Evolutionary conservation across 2,888 invertebrate genomes (phyloP), one percentile per base, ranked within the genome.

Genomic region (Schrankia costaestrigalis): DNA sequence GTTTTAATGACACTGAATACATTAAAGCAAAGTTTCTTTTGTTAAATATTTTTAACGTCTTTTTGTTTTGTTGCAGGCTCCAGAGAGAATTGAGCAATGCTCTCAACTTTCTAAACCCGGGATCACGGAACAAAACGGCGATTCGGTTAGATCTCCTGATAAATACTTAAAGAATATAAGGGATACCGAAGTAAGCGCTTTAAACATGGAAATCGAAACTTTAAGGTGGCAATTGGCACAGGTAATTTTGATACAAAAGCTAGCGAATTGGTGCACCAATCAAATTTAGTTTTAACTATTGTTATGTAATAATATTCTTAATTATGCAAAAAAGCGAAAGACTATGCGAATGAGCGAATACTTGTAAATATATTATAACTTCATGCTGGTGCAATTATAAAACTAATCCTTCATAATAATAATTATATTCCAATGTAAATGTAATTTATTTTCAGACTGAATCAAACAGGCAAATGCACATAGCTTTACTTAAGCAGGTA

Each of bases 211-310:
- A 69, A 90, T 93, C 26, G 91, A 92, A 59, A 92, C 92, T 8
- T 78, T 93, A 42, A 90, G 92, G 63, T 93, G 93, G 93, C 93
- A 93, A 66, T 71, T 93, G 26, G 90, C 91, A 72, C 93, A 93
- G 91, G 93, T 93, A 84, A 28, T 30, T 4, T n/a, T 8, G 25
- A 18, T 1, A 13, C n/a, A 22, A 7, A 21, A 35, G 31, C 21
- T 35, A 15, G 50, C 39, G 48, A 39, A 26, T 28, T 72, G 70
- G 68, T 76, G 74, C 72, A 75, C 70, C 68, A 71, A 71, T 63
- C 28, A 21, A 30, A 19, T 24, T 22, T 31, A 34, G 22, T 10
- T 13, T 28, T 15, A 21, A 17, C 3, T 38, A 10, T 7, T 37
- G 9, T 27, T 22, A 23, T 8, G 9, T 9, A n/a, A n/a, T n/a